A percentile compares a stretch with the other conserved stretches of the same genome.
These are phyloP conservation scores for Nannospalax galili DNA, from an alignment of 2,113 vertebrate species.

Conservation along the genomic window DNA sequence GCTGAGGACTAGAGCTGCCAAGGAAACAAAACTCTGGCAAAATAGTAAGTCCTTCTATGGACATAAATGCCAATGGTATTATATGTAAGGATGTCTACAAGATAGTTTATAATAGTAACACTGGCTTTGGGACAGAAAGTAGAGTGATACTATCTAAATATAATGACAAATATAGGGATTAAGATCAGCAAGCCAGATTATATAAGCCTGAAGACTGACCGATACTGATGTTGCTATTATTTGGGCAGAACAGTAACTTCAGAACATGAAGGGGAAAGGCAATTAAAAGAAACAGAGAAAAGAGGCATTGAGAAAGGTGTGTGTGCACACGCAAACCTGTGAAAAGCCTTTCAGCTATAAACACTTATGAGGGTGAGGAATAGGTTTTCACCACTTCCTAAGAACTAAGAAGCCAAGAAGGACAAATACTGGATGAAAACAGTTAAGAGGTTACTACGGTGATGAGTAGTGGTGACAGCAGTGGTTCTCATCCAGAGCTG, in stretches of 20 bases:
- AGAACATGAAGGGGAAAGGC: background rate
- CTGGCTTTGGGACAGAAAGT: background rate
- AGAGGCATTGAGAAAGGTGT: background rate
- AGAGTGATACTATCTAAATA: background rate
- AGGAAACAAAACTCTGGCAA: background rate
- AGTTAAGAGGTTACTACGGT: background rate
- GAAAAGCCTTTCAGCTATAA: background rate
- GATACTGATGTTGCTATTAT: background rate
- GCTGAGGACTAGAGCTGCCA: background rate
- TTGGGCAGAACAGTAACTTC: background rate
- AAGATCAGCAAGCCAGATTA: background rate
- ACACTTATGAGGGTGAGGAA: background rate
- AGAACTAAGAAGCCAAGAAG: background rate
- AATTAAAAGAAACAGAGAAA: background rate
- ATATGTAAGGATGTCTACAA: background rate
- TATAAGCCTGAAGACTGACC: background rate
- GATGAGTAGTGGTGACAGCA: too few relatives aligned
- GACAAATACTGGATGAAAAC: background rate
- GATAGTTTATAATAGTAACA: background rate
- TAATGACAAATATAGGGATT: background rate
- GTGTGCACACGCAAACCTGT: too few relatives aligned
- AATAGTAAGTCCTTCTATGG: background rate
- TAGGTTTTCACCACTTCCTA: background rate
- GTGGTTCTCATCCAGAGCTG: background rate
- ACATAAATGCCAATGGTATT: background rate